These are phyloP conservation scores for Styela clava DNA, from an alignment of 23 tunicate genomes.

Conservation along the genomic window DNA sequence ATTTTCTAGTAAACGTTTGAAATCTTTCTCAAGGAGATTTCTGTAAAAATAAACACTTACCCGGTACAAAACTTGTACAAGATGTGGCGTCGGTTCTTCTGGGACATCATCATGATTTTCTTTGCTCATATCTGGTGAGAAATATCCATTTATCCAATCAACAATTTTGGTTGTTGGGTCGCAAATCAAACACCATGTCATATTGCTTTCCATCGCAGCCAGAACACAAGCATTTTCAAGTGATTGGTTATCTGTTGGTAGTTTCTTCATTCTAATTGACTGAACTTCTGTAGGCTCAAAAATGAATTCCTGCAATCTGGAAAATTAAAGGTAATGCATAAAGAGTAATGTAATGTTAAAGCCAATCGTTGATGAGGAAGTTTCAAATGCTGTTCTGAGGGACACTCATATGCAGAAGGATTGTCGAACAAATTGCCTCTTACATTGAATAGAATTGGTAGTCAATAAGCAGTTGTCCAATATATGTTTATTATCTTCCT, in stretches of 20 bases:
- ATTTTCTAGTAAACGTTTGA: too few relatives aligned
- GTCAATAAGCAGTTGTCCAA: too few relatives aligned
- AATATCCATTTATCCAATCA: conserved; percentile 62
- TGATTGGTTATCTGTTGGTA: conserved; percentile 59
- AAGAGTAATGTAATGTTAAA: too few relatives aligned
- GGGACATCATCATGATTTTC: conserved; percentile 4
- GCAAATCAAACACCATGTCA: conserved; percentile 84
- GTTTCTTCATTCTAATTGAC: conserved; percentile 30
- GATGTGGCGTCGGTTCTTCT: conserved; percentile 15
- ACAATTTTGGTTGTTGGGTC: conserved; percentile 68
- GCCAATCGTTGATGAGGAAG: too few relatives aligned
- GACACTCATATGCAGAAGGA: too few relatives aligned
- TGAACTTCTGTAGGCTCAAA: conserved; percentile 51
- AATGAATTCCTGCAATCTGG: conserved; percentile 68
- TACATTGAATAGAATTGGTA: too few relatives aligned
- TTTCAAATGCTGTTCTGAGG: too few relatives aligned
- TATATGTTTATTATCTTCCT: too few relatives aligned
- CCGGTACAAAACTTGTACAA: conserved; percentile 54
- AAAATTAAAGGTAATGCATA: conserved; percentile 20
- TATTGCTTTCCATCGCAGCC: conserved; percentile 44
- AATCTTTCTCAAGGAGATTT: too few relatives aligned
- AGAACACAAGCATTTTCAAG: conserved; percentile 78
- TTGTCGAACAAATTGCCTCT: too few relatives aligned
- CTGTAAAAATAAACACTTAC: conserved; percentile 43
- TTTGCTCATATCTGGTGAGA: neutral